Evolutionary conservation across 2,888 invertebrate species (phyloP), one percentile per base, ranked within the genome.

Genomic region (Torymus texanus): DNA sequence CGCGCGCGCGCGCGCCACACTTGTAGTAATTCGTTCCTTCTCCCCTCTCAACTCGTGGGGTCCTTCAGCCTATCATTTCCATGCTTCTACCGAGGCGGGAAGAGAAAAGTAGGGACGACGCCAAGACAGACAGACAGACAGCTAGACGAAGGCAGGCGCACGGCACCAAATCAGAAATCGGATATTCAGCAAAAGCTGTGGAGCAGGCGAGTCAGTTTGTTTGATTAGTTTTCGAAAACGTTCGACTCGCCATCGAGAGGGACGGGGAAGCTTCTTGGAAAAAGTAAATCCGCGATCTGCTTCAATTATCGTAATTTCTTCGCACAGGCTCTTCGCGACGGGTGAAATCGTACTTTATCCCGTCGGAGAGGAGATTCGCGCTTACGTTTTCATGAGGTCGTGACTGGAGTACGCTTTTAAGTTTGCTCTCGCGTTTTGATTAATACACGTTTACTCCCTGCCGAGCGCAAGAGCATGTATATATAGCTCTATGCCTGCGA

Each of bases 211-310:
- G 66, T 10, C 58, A 18, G 62, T 63, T 58, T 50, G 74, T 74
- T 75, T 67, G 66, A 75, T 75, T 67, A 75, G 75, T 75, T 75
- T 65, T 67, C 59, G 51, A 75, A 75, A 75, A 67, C 63, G 24
- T 24, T 66, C 51, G 16, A 29, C 29, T 62, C 14, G 29, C n/a
- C n/a, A n/a, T 29, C 11, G 41, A 29, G 63, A 12, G n/a, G 10
- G 41, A 10, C n/a, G 10, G 24, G 5, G 14, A 21, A 41, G 16
- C n/a, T 12, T 11, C 29, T 16, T 11, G 11, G 41, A 50, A 10
- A 16, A 41, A n/a, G 16, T n/a, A 63, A 41, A 41, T 41, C 41
- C 41, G 8, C 41, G 41, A 41, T 41, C 41, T 8, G 41, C n/a
- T 24, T 72, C 24, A 72, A 72, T 72, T 72, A 72, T 72, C 62